These are phyloP conservation scores for Girardia tigrina DNA, from an alignment of 2,888 invertebrate genomes.

Conservation along the genomic window DNA sequence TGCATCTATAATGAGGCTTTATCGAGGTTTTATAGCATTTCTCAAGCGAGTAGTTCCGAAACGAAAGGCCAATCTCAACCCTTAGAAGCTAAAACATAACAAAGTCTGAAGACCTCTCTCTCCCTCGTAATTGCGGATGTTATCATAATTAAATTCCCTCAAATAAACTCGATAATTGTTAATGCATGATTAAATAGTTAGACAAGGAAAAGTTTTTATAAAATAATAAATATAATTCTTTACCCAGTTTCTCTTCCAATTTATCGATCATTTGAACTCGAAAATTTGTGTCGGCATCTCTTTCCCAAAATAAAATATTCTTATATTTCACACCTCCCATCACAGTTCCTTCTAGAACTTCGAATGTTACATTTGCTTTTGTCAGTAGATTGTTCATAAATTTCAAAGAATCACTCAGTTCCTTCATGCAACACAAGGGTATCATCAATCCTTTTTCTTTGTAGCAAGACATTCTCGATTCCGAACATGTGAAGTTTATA, in stretches of 20 bases:
- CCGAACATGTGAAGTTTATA: not conserved
- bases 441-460: slow-evolving; percentile 7
- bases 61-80: too few relatives aligned
- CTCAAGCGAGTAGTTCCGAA: too few relatives aligned
- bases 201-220: too few relatives aligned
- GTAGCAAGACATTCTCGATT: slow-evolving; percentile 4
- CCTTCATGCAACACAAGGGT: not conserved
- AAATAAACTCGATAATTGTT: too few relatives aligned
- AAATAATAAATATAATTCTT: too few relatives aligned
- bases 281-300: slow-evolving; percentile 17
- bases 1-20: too few relatives aligned
- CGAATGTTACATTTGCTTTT: not conserved
- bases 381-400: not conserved
- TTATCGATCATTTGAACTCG: not conserved
- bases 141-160: too few relatives aligned
- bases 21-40: too few relatives aligned
- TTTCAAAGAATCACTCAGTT: slow-evolving; percentile 9
- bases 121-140: too few relatives aligned
- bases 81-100: too few relatives aligned
- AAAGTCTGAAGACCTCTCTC: too few relatives aligned
- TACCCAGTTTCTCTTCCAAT: not conserved
- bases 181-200: too few relatives aligned
- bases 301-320: slow-evolving; percentile 7
- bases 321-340: slow-evolving; percentile 14
- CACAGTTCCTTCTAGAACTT: slow-evolving; percentile 12